Base-by-base conservation (phyloP, 2,797 vertebrate genomes). In the Mastacembelus armatus region DNA sequence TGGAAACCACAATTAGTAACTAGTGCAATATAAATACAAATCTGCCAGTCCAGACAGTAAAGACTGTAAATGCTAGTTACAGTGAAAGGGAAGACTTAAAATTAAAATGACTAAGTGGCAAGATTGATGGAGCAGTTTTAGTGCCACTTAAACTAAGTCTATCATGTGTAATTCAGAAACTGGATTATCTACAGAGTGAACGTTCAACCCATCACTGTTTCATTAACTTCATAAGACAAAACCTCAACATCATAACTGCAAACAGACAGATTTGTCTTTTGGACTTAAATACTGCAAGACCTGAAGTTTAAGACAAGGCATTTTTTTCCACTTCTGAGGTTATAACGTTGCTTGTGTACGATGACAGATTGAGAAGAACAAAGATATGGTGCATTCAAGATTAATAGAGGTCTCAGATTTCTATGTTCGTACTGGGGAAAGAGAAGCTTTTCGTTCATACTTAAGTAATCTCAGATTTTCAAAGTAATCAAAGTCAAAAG, bases 341-440 rank as follows among this genome's bases (percentile, higher is more conserved):
- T 79, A 49, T 49, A 69, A 62, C 18, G 39, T 50, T 47, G 39
- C 42, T 43, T 58, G 62, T 70, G 61, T 51, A 5, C 33, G 50
- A 68, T 76, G 78, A 86, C 72, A 86, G 71, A 68, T 61, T 35
- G 60, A 79, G 56, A 51, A 64, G 59, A 72, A 64, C 48, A 63
- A 49, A 51, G 67, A 78, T 40, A 81, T 39, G 71, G 66, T 42
- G 36, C 65, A 66, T 71, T 74, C 58, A 76, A 84, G 67, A 81
- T 87, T 68, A 71, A 83, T 80, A 62, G 67, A 78, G 56, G 55
- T 72, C 62, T 84, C 27, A 56, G 65, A 47, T 48, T 48, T 58
- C 47, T 63, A 32, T 63, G 60, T 74, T 77, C 71, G 71, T 38
- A 24, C 33, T 4, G 22, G 80, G 36, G 75, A 48, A 54, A 69